A percentile compares a stretch with the other conserved stretches of the same genome.
These are phyloP conservation scores for Nyctibius bracteatus DNA, from an alignment of 2,113 vertebrate species.

Conservation along the genomic window DNA sequence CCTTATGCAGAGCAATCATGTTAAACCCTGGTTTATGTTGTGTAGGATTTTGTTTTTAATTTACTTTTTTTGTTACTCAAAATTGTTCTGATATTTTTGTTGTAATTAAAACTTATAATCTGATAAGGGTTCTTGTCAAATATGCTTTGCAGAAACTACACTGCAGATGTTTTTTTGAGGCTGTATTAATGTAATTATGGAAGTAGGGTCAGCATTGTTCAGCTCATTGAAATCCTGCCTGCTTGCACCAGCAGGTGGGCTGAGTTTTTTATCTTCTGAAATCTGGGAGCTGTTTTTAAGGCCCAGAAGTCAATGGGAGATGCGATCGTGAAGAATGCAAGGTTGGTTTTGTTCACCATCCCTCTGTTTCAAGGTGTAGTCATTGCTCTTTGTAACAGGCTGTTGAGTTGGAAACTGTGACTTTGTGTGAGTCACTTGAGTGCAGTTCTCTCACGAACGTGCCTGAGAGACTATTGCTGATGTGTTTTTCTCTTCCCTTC, in stretches of 20 bases:
- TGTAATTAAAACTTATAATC: background rate
- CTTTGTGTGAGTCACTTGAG: background rate
- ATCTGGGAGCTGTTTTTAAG: background rate
- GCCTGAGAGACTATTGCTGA: background rate
- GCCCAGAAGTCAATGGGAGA: background rate
- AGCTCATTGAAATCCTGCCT: background rate
- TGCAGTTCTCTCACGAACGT: rapidly evolving
- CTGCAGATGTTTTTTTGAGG: background rate
- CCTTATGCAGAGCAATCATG: background rate
- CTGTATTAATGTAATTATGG: background rate
- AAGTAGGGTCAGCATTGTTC: background rate
- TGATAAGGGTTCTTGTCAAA: background rate
- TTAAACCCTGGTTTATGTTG: background rate
- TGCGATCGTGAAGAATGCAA: rapidly evolving
- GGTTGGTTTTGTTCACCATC: background rate
- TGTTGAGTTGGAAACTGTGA: background rate
- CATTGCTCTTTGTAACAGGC: background rate
- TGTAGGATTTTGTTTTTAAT: background rate
- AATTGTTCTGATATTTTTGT: background rate
- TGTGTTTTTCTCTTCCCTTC: constrained; percentile 6
- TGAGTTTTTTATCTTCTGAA: background rate
- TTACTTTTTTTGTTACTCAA: background rate
- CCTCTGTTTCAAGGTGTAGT: background rate
- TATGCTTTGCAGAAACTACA: background rate
- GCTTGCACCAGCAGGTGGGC: background rate